Percentiles rank a stretch among this genome's conserved stretches.
Conservation (phyloP, 2,888 invertebrate species). For the Hydriomena furcata region DNA sequence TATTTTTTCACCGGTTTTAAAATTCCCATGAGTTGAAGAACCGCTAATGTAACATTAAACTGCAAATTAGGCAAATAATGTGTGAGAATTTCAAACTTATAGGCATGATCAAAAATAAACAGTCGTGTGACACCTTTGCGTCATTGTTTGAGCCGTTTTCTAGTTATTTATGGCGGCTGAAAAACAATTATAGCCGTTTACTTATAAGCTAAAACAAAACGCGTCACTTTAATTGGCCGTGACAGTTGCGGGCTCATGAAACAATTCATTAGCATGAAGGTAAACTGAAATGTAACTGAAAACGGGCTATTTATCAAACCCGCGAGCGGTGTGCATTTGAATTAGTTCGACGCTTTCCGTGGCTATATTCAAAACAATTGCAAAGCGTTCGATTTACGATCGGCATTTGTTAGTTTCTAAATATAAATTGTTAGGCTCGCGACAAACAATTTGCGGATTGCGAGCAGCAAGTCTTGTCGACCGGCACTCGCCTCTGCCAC, state of each 20-base stretch:
- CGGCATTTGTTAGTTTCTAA: slow-evolving; percentile 77
- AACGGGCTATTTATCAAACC: slow-evolving; percentile 65
- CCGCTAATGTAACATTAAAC: slow-evolving; percentile 68
- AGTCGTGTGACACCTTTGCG: slow-evolving; percentile 46
- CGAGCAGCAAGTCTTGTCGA: slow-evolving; percentile 70
- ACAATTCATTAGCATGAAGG: slow-evolving; percentile 53
- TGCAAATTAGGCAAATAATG: slow-evolving; percentile 76
- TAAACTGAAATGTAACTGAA: slow-evolving; percentile 49
- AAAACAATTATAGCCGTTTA: slow-evolving; percentile 30
- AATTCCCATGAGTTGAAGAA: slow-evolving; percentile 64
- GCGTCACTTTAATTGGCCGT: slow-evolving; percentile 32
- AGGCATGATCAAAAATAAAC: slow-evolving; percentile 27
- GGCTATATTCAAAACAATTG: slow-evolving; percentile 76
- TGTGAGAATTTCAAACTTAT: slow-evolving; percentile 62
- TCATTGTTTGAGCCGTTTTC: slow-evolving; percentile 47
- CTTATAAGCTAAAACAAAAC: slow-evolving; percentile 45
- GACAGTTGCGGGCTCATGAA: slow-evolving; percentile 41
- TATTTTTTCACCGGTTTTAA: slow-evolving; percentile 54
- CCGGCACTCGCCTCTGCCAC: slow-evolving; percentile 65
- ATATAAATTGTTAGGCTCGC: slow-evolving; percentile 79
- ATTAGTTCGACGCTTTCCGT: slow-evolving; percentile 63
- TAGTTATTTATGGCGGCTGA: slow-evolving; percentile 45
- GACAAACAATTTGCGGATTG: slow-evolving; percentile 81
- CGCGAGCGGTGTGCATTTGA: slow-evolving; percentile 57
- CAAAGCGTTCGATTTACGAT: slow-evolving; percentile 72